These are phyloP conservation scores for Camptogramma bilineatum DNA, from an alignment of 2,888 invertebrate genomes.

Conservation along the genomic window DNA sequence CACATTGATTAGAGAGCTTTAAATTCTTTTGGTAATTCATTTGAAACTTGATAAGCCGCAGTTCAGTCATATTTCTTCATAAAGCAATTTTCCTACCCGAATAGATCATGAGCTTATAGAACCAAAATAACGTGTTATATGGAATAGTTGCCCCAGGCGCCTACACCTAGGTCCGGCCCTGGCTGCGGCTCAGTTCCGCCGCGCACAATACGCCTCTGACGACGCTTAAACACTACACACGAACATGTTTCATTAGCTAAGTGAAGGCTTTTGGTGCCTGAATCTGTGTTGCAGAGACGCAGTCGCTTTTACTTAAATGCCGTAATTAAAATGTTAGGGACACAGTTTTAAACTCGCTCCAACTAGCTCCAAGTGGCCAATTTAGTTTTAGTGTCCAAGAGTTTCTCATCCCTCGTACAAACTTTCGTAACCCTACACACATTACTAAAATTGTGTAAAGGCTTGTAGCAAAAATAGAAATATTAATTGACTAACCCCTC, in stretches of 20 bases:
- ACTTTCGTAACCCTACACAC: background rate
- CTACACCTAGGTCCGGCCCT: conserved; percentile 11
- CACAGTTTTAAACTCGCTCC: conserved; percentile 80
- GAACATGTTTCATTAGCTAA: conserved; percentile 87
- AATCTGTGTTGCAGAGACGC: conserved; percentile 84
- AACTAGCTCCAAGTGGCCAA: conserved; percentile 80
- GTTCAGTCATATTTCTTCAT: no score
- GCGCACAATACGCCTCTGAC: conserved; percentile 73
- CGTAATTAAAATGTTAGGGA: conserved; percentile 82
- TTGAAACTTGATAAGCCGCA: no score
- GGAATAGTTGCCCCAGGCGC: background rate
- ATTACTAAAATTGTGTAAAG: background rate
- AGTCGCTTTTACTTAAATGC: conserved; percentile 84
- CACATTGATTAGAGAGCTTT: no score
- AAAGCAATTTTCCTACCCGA: no score
- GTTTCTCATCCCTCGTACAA: conserved; percentile 21
- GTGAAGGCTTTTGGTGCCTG: conserved; percentile 85
- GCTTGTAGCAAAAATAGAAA: background rate
- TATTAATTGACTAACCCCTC: background rate
- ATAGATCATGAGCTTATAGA: no score
- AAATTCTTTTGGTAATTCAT: no score
- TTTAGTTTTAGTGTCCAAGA: conserved; percentile 78
- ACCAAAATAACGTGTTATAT: background rate
- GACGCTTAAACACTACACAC: conserved; percentile 81
- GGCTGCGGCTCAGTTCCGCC: conserved; percentile 54